Percentiles rank a stretch among this genome's conserved stretches.
Conservation (phyloP, 1,140 invertebrate species). For the Drosophila ananassae region DNA sequence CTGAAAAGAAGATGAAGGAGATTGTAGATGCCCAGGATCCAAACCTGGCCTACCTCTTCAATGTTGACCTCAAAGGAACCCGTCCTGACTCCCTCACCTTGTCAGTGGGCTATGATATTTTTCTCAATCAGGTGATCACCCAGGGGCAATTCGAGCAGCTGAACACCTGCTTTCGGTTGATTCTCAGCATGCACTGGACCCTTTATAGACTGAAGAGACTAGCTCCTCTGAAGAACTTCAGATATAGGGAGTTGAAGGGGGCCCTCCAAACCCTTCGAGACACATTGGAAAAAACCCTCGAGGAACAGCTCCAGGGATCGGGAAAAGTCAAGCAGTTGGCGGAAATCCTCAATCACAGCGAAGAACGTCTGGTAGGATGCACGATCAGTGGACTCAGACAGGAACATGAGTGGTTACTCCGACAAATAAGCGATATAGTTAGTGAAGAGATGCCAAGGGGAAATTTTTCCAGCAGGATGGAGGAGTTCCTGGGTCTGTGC, state of each 20-base stretch:
- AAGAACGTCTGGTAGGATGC: neutral
- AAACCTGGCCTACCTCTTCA: neutral
- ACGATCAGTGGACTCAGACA: slow-evolving; percentile 7
- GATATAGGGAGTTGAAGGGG: neutral
- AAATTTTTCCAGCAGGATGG: neutral
- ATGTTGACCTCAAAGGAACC: neutral
- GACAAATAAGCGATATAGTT: neutral
- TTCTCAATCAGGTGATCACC: slow-evolving; percentile 4
- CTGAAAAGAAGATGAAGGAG: neutral
- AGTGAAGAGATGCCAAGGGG: neutral
- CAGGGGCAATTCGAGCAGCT: neutral
- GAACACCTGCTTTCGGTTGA: neutral
- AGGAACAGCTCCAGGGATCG: neutral
- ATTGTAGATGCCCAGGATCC: slow-evolving; percentile 11
- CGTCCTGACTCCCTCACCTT: neutral
- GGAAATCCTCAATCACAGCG: neutral
- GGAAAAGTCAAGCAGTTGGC: neutral
- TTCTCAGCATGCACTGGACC: neutral
- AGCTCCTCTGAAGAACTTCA: neutral
- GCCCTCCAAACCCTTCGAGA: neutral
- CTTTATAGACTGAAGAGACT: neutral
- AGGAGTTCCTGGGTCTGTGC: neutral
- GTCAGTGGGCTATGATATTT: neutral
- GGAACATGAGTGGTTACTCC: slow-evolving; percentile 6
- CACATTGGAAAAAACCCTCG: neutral